Evolutionary conservation across 2,888 invertebrate genomes (phyloP), one percentile per base, ranked within the genome.

Genomic region (Mechanitis mazaeus): DNA sequence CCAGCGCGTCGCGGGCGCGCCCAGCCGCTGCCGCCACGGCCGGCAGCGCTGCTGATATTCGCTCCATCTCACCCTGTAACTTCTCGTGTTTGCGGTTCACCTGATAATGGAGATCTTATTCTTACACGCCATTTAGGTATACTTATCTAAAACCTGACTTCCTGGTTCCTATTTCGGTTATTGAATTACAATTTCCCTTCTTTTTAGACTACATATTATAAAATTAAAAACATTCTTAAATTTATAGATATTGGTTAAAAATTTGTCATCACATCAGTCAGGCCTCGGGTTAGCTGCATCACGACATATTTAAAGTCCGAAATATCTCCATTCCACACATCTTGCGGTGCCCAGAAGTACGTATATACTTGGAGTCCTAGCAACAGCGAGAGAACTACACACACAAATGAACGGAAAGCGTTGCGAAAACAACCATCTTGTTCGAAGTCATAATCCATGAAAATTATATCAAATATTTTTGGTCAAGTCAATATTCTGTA

Each of bases 11-110:
- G 64, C 78, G 80, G 9, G 83, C 83, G 20, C 83, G 80, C 0
- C 75, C 78, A 0, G 85, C 83, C 1, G 85, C 83, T n/a, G 83
- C 82, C 3, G 81, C 75, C 60, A 82, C 77, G 1, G 76, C 79
- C 0, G 89, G 87, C 59, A 87, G 64, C 11, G 75, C 78, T 1
- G 79, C 71, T 1, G 87, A 78, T 61, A 89, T 76, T 3, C 82
- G 80, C 67, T 86, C 81, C 75, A 90, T 80, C 68, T 89, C 87
- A 12, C 58, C 71, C 64, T 85, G 83, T 33, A 90, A 71, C 2
- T 75, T 76, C 66, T 87, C 84, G 60, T 90, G 88, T 66, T 88
- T 89, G 54, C 78, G 81, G 59, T 83, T 87, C 59, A 89, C 74
- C 77, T 77, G 54, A 60, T 12, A 11, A 58, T 28, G 2, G 11